Percentiles rank a stretch among this genome's conserved stretches.
These are phyloP conservation scores for Xylocopa sonorina DNA, from an alignment of 1,140 invertebrate species.

Conservation along the genomic window DNA sequence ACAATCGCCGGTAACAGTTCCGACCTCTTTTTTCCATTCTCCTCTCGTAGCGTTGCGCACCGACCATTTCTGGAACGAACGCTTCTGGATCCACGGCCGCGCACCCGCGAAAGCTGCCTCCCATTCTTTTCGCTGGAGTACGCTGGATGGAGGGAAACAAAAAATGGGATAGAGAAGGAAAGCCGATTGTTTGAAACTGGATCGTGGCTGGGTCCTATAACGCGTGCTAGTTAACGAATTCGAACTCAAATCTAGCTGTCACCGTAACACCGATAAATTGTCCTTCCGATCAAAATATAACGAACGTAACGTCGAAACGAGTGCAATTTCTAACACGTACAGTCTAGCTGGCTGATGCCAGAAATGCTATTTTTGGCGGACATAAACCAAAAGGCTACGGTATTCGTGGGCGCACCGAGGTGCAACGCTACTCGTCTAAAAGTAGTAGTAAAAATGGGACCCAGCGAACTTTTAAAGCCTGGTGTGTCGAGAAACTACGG, in stretches of 20 bases:
- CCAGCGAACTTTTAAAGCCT: not conserved
- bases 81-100: not conserved
- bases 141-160: not conserved
- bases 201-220: too few species aligned
- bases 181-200: slow-evolving; percentile 40
- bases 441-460: slow-evolving; percentile 2
- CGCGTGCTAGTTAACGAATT: too few species aligned
- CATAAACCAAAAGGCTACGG: too few species aligned
- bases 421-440: too few species aligned
- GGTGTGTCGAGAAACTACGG: not conserved
- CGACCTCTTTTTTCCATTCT: slow-evolving; percentile 62
- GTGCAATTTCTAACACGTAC: too few species aligned
- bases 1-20: slow-evolving; percentile 62
- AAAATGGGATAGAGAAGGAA: not conserved
- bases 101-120: not conserved
- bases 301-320: too few species aligned
- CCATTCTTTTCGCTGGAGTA: slow-evolving; percentile 26
- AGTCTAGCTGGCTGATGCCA: too few species aligned
- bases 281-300: too few species aligned
- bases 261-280: too few species aligned
- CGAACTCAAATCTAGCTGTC: too few species aligned
- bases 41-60: slow-evolving; percentile 33
- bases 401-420: too few species aligned
- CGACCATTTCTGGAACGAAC: slow-evolving; percentile 33
- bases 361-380: too few species aligned